Conservation (phyloP, 2,888 invertebrate genomes). For the Subacronicta megacephala region DNA sequence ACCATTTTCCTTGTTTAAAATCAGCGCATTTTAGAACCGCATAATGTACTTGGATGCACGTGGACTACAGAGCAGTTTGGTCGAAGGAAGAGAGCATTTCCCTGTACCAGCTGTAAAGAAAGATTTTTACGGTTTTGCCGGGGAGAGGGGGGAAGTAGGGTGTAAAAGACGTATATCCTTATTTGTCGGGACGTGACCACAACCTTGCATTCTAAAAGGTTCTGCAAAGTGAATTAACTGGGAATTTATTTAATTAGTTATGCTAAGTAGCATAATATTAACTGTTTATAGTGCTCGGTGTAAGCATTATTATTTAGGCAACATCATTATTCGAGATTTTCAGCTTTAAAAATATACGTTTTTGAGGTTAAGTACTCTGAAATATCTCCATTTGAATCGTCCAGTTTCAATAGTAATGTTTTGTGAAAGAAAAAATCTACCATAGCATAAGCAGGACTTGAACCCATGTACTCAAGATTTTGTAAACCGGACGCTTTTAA, state of each 20-base stretch:
- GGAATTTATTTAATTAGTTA: conserved; percentile 53
- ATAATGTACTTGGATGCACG: conserved; percentile 62
- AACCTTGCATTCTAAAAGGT: conserved; percentile 76
- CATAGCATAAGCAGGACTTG: no score
- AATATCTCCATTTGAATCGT: no score
- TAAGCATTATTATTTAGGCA: conserved; percentile 16
- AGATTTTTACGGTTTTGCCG: conserved; percentile 81
- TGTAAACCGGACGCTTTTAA: no score
- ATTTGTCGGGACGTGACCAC: conserved; percentile 82
- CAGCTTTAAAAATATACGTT: no score
- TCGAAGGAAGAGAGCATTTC: conserved; percentile 79
- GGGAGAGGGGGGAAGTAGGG: conserved; percentile 31
- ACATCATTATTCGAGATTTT: conserved; percentile 12
- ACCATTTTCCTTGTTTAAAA: conserved; percentile 53
- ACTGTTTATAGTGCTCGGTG: conserved; percentile 8
- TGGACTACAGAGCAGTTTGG: conserved; percentile 69
- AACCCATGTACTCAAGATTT: no score
- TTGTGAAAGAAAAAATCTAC: no score
- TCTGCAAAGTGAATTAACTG: conserved; percentile 60
- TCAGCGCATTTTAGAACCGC: conserved; percentile 68
- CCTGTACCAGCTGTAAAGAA: conserved; percentile 81
- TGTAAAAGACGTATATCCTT: conserved; percentile 72
- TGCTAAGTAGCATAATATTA: conserved; percentile 32
- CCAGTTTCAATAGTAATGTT: no score
- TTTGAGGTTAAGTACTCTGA: no score